Percentiles rank a stretch among this genome's conserved stretches.
Evolutionary conservation across 2,797 vertebrate genomes (phyloP).

Genomic region (Lagorchestes hirsutus): DNA sequence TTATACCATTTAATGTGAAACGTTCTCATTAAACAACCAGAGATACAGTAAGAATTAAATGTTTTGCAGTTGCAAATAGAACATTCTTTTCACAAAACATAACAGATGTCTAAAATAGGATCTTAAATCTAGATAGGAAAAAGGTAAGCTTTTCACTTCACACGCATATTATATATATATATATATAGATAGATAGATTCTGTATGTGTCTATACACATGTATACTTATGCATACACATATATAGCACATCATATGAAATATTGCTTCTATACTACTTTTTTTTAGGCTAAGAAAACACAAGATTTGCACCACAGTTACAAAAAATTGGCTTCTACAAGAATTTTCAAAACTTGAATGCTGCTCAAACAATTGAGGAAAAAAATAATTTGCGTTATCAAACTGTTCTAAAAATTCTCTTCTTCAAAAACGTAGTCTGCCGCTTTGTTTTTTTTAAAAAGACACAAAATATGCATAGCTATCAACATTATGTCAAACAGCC

Average conservation of each 20-base stretch:
- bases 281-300: conserved; percentile 90
- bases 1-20: conserved; percentile 88
- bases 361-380: conserved; percentile 89
- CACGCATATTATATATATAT: conserved; percentile 85
- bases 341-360: conserved; percentile 90
- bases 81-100: conserved; percentile 90
- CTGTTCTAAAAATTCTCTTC: conserved; percentile 92
- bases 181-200: conserved; percentile 83
- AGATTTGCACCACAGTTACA: conserved; percentile 90
- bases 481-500: conserved; percentile 88
- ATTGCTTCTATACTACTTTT: conserved; percentile 92
- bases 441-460: conserved; percentile 89
- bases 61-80: conserved; percentile 90
- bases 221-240: conserved; percentile 83
- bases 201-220: conserved; percentile 76
- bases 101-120: conserved; percentile 91
- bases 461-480: conserved; percentile 92
- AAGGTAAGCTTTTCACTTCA: conserved; percentile 89
- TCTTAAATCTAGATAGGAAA: conserved; percentile 90
- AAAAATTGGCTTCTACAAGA: conserved; percentile 91
- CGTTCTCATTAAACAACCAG: conserved; percentile 86
- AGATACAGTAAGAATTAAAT: conserved; percentile 90
- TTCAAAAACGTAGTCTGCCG: conserved; percentile 90
- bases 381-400: conserved; percentile 92
- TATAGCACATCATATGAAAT: conserved; percentile 87